Base-by-base conservation (phyloP, 2,888 invertebrate species). In the Drosophila ustulata region DNA sequence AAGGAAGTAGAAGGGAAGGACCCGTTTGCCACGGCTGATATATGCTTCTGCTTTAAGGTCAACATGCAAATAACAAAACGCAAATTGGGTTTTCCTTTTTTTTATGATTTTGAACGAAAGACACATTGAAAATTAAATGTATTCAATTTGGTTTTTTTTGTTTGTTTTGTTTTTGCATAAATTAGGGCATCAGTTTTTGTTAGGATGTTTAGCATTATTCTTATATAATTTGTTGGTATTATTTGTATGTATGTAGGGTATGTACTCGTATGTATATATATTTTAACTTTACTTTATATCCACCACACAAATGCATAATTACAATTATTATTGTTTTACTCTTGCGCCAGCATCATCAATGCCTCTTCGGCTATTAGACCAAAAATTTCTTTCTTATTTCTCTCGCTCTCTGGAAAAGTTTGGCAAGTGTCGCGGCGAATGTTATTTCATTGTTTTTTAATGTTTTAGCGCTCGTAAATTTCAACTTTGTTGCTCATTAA, bases 81-180 rank as follows among this genome's bases (percentile, higher is more conserved):
- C 68, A 71, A 76, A 65, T 71, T 70, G 52, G 65, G 41, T 55
- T 72, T 62, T n/a, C 45, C 23, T 53, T 62, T 63, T 64, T 57
- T 80, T 83, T 85, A 72, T 77, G 90, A 84, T 82, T 85, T 89
- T 89, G 90, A 89, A 89, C 89, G 89, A 90, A 89, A 89, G 89
- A 89, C 89, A 89, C 89, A 89, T 89, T 90, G 77, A 89, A 90
- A 89, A 89, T 90, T 80, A 89, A 82, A 88, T 82, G 85, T 90
- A 84, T 81, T 88, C 75, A 89, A 83, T 74, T 74, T 71, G 59
- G 55, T 18, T 51, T 57, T 78, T 80, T 80, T 37, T n/a, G n/a
- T 9, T 37, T 32, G 30, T 32, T 32, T 32, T 37, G 37, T 52
- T 57, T 78, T 80, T 80, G 88, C 88, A 80, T 86, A 79, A 86